Conservation (phyloP, 2,888 invertebrate genomes). For the Campopleginae sp. region DNA sequence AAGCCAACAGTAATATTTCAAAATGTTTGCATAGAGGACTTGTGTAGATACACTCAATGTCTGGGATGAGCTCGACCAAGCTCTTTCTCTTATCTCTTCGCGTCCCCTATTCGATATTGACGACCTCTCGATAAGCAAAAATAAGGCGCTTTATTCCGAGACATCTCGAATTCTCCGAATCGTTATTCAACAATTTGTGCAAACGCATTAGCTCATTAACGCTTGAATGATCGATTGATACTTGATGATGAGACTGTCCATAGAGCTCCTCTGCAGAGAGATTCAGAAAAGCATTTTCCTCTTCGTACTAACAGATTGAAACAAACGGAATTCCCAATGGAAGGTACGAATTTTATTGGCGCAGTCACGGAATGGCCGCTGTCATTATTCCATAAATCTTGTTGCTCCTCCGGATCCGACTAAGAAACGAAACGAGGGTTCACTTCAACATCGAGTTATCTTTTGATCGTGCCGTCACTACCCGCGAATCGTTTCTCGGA, state of each 20-base stretch:
- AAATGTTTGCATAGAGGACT: slow-evolving; percentile 31
- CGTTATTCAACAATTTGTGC: background rate
- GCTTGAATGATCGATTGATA: slow-evolving; percentile 16
- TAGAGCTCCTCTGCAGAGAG: background rate
- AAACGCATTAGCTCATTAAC: background rate
- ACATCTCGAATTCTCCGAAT: slow-evolving; percentile 13
- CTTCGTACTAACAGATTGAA: background rate
- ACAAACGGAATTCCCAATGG: too few relatives aligned
- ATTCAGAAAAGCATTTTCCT: background rate
- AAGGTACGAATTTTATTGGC: background rate
- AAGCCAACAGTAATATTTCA: slow-evolving; percentile 43
- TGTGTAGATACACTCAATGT: background rate
- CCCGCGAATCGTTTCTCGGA: slow-evolving; percentile 1
- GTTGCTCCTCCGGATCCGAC: background rate
- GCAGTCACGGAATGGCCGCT: background rate
- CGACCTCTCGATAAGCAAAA: slow-evolving; percentile 48
- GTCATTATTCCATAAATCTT: background rate
- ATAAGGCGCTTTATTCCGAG: slow-evolving; percentile 26
- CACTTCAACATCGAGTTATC: background rate
- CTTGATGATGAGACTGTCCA: too few relatives aligned
- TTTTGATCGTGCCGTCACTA: background rate
- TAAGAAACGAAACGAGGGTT: background rate
- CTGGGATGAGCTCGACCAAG: slow-evolving; percentile 39
- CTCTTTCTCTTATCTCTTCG: slow-evolving; percentile 51
- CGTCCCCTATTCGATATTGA: slow-evolving; percentile 47